Conservation (phyloP, 2,113 vertebrate species). For the Odobenus rosmarus region DNA sequence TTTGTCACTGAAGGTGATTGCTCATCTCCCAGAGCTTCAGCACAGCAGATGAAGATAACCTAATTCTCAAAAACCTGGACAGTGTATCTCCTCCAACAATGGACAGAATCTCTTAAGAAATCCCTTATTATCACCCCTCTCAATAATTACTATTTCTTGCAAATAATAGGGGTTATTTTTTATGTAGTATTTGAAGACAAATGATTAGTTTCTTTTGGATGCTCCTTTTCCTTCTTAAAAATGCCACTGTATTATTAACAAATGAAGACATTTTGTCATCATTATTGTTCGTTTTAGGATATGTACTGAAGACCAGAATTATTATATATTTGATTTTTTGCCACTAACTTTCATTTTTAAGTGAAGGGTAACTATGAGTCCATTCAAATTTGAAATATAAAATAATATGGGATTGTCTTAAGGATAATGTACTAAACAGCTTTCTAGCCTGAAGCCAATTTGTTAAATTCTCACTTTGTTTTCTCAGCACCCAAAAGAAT, state of each 20-base stretch:
- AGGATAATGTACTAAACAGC: not conserved
- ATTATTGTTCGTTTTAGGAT: not conserved
- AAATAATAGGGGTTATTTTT: not conserved
- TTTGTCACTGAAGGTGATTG: not conserved
- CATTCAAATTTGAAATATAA: not conserved
- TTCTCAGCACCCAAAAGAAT: not conserved
- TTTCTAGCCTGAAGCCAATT: not conserved
- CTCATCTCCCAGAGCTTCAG: not conserved
- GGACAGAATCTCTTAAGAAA: not conserved
- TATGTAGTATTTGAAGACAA: not conserved
- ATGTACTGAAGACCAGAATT: not conserved
- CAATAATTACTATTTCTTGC: not conserved
- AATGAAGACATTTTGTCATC: not conserved
- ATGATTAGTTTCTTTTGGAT: not conserved
- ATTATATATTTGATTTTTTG: not conserved
- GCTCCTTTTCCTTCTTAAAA: not conserved
- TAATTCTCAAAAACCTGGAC: not conserved
- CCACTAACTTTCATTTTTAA: not conserved
- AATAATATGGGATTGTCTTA: not conserved
- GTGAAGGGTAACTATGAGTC: not conserved
- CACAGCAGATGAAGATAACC: not conserved
- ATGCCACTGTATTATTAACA: not conserved
- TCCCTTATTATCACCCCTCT: not conserved
- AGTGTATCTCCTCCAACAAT: not conserved
- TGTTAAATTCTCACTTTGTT: not conserved